Evolutionary conservation across 1,140 invertebrate species (phyloP).

Genomic region (Antheraea mylitta): DNA sequence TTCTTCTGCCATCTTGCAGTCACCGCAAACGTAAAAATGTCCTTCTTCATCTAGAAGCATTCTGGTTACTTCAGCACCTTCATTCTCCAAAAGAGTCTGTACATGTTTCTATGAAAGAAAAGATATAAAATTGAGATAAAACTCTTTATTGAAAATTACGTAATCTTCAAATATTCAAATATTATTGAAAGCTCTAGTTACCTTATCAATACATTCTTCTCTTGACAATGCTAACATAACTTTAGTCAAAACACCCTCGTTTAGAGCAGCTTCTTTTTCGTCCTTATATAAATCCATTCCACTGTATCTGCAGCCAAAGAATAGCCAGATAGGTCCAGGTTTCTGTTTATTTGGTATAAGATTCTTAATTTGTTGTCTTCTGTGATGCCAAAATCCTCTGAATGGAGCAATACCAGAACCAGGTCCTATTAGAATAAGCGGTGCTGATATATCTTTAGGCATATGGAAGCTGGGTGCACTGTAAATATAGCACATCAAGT

Average conservation of each 20-base stretch:
- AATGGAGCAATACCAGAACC: constrained; percentile 96
- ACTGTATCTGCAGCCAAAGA: constrained; percentile 93
- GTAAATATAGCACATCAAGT: constrained; percentile 40
- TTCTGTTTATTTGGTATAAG: constrained; percentile 27
- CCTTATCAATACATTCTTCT: constrained; percentile 89
- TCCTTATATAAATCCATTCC: constrained; percentile 92
- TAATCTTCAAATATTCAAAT: too few species aligned
- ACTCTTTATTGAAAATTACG: neutral
- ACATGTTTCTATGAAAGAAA: constrained; percentile 90
- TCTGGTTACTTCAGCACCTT: constrained; percentile 87
- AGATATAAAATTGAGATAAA: neutral
- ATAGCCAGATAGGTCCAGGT: constrained; percentile 88
- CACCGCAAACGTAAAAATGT: constrained; percentile 98
- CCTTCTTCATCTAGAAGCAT: constrained; percentile 89
- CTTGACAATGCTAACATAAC: constrained; percentile 92
- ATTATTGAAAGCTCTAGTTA: constrained; percentile 49
- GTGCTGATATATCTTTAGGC: constrained; percentile 88
- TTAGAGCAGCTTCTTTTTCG: constrained; percentile 88
- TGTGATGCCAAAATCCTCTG: constrained; percentile 95
- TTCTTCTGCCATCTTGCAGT: constrained; percentile 99
- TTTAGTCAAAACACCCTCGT: constrained; percentile 86
- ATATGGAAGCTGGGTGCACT: constrained; percentile 95
- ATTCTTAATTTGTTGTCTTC: constrained; percentile 49
- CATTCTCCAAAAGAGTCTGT: constrained; percentile 91
- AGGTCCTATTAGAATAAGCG: constrained; percentile 96